These are phyloP conservation scores for Macrobrachium nipponense DNA, from an alignment of 1,140 invertebrate genomes.

Conservation along the genomic window DNA sequence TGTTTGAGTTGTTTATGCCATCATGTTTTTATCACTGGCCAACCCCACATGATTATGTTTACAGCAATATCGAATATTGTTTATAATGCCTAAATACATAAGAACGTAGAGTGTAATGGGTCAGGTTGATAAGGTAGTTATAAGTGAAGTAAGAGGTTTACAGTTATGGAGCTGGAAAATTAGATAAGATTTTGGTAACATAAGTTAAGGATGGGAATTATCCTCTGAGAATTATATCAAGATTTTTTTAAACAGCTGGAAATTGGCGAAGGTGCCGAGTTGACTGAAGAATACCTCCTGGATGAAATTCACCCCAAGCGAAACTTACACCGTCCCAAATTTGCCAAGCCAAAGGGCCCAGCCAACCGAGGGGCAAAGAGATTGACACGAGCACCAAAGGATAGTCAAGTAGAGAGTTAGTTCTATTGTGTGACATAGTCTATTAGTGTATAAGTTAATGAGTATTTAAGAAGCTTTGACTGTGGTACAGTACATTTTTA, in stretches of 20 bases:
- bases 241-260: conserved; percentile 78
- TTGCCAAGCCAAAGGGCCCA: conserved; percentile 95
- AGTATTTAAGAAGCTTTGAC: not conserved
- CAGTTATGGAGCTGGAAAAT: not conserved
- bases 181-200: not conserved
- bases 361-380: conserved; percentile 90
- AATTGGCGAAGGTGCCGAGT: conserved; percentile 88
- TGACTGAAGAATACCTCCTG: conserved; percentile 89
- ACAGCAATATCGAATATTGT: too few relatives aligned
- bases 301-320: conserved; percentile 96
- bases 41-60: too few relatives aligned
- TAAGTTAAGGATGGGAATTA: not conserved
- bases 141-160: not conserved
- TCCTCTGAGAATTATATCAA: not conserved
- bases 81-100: too few relatives aligned
- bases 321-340: conserved; percentile 88
- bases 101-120: too few relatives aligned
- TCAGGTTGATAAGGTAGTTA: not conserved
- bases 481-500: not conserved
- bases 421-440: not conserved
- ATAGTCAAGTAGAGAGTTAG: conserved; percentile 14
- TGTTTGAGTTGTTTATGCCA: too few relatives aligned
- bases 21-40: too few relatives aligned
- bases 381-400: conserved; percentile 81
- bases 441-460: not conserved